Evolutionary conservation across 2,888 invertebrate genomes (phyloP), one percentile per base, ranked within the genome.

Genomic region (Drosophila silvestris): DNA sequence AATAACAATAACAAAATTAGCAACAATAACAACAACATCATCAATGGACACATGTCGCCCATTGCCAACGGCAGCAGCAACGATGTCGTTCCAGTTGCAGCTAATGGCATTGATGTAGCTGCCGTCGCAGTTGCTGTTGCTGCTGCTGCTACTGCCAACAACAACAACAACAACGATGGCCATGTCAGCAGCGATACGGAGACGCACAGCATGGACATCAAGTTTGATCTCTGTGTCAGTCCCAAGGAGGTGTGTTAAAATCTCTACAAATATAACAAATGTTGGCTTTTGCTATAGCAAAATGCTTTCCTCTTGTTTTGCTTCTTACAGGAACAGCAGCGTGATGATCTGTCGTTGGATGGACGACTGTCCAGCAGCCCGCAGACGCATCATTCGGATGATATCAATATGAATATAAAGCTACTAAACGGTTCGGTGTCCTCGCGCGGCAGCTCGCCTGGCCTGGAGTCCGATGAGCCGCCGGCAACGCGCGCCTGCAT

Each of bases 391-490:
- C 90, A 91, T 35, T 90, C 91, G 60, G 92, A 93, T 53, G 92
- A 93, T 57, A 67, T 85, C 33, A 85, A 87, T 62, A 85, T 92
- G 76, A 88, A 77, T 47, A 75, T 82, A 9, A 93, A 93, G 85
- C 73, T 90, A 44, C 82, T 91, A 63, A 93, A 92, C 70, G 92
- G 92, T 33, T 93, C 93, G 32, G 74, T 92, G 22, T 93, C 93
- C 77, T 93, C 93, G 70, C 91, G 93, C 61, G 93, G 91, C 82
- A 93, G 93, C 73, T 92, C 93, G 4, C 93, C 93, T 28, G 89
- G 91, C 12, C 33, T 93, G 74, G 92, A 92, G 62, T 70, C 84
- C 26, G 92, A 93, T 16, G 92, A 92, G 74, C 82, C 90, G 70
- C 82, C 87, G 39, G 74, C 90, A 59, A 79, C 91, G 5, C 83